Conservation (phyloP, 2,113 vertebrate species). For the Xenopus borealis region DNA sequence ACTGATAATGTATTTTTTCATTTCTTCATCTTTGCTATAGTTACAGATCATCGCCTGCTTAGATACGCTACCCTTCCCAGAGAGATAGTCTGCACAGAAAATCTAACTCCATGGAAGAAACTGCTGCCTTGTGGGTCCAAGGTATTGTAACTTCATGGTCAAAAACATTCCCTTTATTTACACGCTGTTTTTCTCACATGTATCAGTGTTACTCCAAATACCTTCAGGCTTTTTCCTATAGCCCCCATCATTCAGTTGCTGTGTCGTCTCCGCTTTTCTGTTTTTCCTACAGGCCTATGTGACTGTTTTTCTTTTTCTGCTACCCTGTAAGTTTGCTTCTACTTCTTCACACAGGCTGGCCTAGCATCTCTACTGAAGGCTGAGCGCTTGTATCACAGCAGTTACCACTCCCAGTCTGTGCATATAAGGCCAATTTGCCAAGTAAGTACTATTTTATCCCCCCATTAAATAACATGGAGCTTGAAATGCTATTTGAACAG, state of each 20-base stretch:
- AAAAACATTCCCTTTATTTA: no score
- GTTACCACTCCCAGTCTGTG: constrained; percentile 91
- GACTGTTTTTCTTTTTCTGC: no score
- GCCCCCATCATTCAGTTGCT: no score
- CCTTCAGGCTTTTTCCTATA: no score
- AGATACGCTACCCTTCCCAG: constrained; percentile 89
- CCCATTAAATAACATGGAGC: no score
- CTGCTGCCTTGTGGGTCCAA: constrained; percentile 93
- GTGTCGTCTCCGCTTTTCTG: neutral
- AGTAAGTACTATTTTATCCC: constrained; percentile 56
- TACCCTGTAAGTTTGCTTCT: neutral
- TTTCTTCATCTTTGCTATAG: constrained; percentile 56
- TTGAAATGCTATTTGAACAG: no score
- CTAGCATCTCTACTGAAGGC: constrained; percentile 91
- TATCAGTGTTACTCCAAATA: no score
- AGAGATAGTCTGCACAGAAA: constrained; percentile 95
- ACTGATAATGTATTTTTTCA: no score
- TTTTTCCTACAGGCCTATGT: no score
- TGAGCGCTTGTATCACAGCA: constrained; percentile 93
- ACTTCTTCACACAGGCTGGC: constrained; percentile 72
- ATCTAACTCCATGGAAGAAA: constrained; percentile 98
- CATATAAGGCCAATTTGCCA: constrained; percentile 89
- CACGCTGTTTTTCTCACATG: no score
- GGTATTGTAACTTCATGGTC: constrained; percentile 57
- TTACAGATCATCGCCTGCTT: constrained; percentile 82